These are phyloP conservation scores for Didymodactylos carnosus DNA, from an alignment of 2,888 invertebrate species.

Conservation along the genomic window DNA sequence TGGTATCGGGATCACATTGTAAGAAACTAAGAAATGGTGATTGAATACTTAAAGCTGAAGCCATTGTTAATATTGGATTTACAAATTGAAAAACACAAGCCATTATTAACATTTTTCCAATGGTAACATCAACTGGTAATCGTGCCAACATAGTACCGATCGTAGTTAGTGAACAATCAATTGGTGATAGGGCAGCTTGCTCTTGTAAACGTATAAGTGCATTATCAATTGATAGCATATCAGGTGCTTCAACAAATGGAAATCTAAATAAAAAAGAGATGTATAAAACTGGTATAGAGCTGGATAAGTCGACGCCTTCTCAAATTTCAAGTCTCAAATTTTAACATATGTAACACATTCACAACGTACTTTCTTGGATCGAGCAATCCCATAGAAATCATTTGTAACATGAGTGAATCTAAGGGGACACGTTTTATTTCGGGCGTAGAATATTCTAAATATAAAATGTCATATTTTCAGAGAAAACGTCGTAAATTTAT, in stretches of 20 bases:
- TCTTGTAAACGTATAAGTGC: slow-evolving; percentile 7
- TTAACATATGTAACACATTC: neutral
- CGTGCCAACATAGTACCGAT: slow-evolving; percentile 11
- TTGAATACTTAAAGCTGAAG: slow-evolving; percentile 76
- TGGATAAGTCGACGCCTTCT: too few species aligned
- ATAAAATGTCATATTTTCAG: too few species aligned
- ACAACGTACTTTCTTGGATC: slow-evolving; percentile 46
- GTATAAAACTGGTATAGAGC: too few species aligned
- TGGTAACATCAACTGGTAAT: slow-evolving; percentile 41
- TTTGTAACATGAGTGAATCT: slow-evolving; percentile 61
- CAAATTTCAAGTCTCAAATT: too few species aligned
- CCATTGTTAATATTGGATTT: slow-evolving; percentile 65
- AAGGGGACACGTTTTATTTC: slow-evolving; percentile 82
- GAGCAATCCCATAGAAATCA: slow-evolving; percentile 77
- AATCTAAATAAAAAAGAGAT: neutral
- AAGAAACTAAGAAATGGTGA: slow-evolving; percentile 74
- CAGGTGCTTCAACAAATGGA: slow-evolving; percentile 12
- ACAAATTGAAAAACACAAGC: slow-evolving; percentile 62
- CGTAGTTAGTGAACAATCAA: slow-evolving; percentile 5
- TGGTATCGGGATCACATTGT: slow-evolving; percentile 53
- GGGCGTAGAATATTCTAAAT: slow-evolving; percentile 68
- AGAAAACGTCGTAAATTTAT: too few species aligned
- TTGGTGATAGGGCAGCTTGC: neutral
- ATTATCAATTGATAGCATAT: neutral
- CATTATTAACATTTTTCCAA: slow-evolving; percentile 84